phyloP scores from a whole-genome alignment of 2,888 invertebrate genomes.

The Nineta flava region DNA sequence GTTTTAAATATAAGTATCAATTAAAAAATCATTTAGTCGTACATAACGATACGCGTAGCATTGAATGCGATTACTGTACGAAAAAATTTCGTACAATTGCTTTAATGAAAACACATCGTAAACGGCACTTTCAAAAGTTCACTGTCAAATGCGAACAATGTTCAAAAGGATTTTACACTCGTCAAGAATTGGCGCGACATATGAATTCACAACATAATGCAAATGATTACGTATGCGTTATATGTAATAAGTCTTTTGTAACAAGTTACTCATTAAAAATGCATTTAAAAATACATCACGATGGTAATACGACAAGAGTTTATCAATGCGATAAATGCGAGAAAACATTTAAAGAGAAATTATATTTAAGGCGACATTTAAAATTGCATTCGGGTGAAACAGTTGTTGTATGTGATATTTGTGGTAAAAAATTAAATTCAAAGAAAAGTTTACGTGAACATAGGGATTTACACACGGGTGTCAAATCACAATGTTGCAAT shows the following conservation, averaged over 20 bases:
- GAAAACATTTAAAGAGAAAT: background rate
- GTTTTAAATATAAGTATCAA: background rate
- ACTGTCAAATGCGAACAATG: background rate
- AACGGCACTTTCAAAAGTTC: constrained; percentile 2
- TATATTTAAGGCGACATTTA: background rate
- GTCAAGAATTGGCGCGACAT: background rate
- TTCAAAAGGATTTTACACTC: background rate
- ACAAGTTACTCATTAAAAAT: background rate
- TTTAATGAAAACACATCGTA: background rate
- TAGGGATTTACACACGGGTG: constrained; percentile 17
- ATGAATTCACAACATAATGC: background rate
- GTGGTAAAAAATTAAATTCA: background rate
- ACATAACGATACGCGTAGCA: background rate
- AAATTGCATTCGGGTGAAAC: background rate
- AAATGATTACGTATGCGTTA: background rate
- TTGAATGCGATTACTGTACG: background rate
- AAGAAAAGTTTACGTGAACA: background rate
- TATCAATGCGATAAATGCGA: background rate
- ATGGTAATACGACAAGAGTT: constrained; percentile 10
- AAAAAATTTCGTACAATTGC: background rate
- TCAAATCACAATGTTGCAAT: constrained; percentile 17
- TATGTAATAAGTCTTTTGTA: background rate
- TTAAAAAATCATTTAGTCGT: background rate
- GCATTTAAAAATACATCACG: constrained; percentile 10
- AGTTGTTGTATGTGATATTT: constrained; percentile 21